Evolutionary conservation across 2,888 invertebrate genomes (phyloP), one percentile per base, ranked within the genome.

Genomic region (Scaeva pyrastri): DNA sequence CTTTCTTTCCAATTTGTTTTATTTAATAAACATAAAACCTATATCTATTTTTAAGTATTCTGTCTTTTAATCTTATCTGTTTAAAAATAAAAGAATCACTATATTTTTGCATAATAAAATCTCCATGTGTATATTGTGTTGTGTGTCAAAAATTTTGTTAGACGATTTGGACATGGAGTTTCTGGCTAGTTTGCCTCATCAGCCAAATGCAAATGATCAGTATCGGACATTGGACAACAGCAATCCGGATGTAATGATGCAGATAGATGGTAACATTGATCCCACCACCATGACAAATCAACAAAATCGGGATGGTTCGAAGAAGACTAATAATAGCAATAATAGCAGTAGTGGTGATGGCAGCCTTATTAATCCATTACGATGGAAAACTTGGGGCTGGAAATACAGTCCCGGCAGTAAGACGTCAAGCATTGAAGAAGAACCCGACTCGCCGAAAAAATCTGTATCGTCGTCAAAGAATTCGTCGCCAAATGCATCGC

Each of bases 151-250:
- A 71, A 87, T 87, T 82, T 87, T 82, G 78, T 82, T 81, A 90
- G 90, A 90, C 88, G 90, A 90, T 88, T 89, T 90, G 87, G 90
- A 90, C 87, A 89, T 90, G 89, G 90, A 89, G 83, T 89, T 89
- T 83, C 88, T 90, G 88, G 89, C 88, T 60, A 89, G 89, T 39
- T 83, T 90, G 73, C 89, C 89, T 41, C 88, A 88, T 76, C 89
- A 89, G 60, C 89, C 88, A 64, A 83, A 76, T 73, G 45, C 62
- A 14, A 39, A 58, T 19, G 85, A 88, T 56, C 88, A 85, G 41
- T 79, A 82, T 78, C 79, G 85, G 36, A 52, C 52, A n/a, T 19
- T 71, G 21, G 75, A 79, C 55, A 77, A 71, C 78, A 78, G 45
- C 64, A 82, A 88, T 73, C 56, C 74, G 8, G 81, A 86, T 26